These are phyloP conservation scores for Antheraea yamamai DNA, from an alignment of 2,888 invertebrate genomes.

Conservation along the genomic window DNA sequence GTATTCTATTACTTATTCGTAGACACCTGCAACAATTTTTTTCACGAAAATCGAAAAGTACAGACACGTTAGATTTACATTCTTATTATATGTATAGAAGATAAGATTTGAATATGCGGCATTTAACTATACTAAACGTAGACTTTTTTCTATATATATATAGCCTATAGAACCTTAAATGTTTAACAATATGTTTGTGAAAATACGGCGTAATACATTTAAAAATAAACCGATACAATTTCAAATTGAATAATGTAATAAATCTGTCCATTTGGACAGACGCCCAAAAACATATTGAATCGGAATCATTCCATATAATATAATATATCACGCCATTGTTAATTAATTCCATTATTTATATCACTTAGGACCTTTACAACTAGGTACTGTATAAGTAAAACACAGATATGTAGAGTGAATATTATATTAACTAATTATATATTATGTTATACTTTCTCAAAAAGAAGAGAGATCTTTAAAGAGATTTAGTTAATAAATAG, in stretches of 20 bases:
- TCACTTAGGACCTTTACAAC: not conserved
- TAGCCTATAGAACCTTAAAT: no score
- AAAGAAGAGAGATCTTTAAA: not conserved
- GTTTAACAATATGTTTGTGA: not conserved
- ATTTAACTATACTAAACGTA: no score
- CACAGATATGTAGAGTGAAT: not conserved
- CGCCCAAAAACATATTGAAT: slow-evolving; percentile 5
- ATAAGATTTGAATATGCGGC: no score
- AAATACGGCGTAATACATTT: not conserved
- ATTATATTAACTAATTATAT: not conserved
- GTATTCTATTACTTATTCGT: no score
- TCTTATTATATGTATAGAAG: no score
- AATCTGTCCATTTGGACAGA: not conserved
- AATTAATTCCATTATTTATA: not conserved
- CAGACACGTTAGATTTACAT: no score
- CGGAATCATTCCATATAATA: not conserved
- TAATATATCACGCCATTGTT: not conserved
- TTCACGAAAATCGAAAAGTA: no score
- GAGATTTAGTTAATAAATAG: not conserved
- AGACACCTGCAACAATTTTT: no score
- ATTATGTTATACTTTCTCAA: not conserved
- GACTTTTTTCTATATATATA: no score
- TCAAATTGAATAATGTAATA: not conserved
- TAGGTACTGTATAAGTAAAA: not conserved
- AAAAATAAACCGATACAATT: not conserved